phyloP scores from a whole-genome alignment of 2,113 vertebrate genomes.

The Rhabdornis inornatus region DNA sequence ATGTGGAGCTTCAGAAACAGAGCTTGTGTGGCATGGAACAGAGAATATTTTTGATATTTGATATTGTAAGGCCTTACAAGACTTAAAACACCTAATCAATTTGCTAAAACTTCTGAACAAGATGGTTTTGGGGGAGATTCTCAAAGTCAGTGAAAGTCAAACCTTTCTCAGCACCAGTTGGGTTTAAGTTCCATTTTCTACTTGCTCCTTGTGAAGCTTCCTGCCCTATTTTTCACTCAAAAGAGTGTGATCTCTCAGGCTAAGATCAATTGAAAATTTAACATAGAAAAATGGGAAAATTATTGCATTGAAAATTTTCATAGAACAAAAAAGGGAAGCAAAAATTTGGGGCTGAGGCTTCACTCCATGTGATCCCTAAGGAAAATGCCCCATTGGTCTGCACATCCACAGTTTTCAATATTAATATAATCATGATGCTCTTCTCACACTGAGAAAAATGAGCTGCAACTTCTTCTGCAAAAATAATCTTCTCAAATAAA shows the following conservation, averaged over 20 bases:
- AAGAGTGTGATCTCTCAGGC: background rate
- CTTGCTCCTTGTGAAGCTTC: background rate
- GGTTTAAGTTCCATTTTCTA: background rate
- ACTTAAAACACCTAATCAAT: background rate
- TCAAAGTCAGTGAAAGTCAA: background rate
- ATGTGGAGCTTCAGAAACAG: background rate
- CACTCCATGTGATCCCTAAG: background rate
- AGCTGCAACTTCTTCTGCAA: background rate
- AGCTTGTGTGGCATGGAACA: background rate
- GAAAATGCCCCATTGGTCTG: rapidly evolving
- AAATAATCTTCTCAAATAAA: background rate
- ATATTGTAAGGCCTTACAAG: background rate
- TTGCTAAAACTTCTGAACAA: background rate
- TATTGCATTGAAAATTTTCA: background rate
- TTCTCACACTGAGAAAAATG: background rate
- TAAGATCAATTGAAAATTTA: background rate
- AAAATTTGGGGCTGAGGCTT: background rate
- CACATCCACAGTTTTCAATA: background rate
- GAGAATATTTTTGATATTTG: background rate
- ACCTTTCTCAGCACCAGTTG: background rate
- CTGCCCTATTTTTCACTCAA: background rate
- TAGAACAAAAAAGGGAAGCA: background rate
- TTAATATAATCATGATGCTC: too few species aligned
- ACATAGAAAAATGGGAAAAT: background rate
- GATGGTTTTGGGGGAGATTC: background rate